A percentile compares a stretch with the other conserved stretches of the same genome.
Conservation (phyloP, 1,140 invertebrate species). For the Apocrypta bakeri region DNA sequence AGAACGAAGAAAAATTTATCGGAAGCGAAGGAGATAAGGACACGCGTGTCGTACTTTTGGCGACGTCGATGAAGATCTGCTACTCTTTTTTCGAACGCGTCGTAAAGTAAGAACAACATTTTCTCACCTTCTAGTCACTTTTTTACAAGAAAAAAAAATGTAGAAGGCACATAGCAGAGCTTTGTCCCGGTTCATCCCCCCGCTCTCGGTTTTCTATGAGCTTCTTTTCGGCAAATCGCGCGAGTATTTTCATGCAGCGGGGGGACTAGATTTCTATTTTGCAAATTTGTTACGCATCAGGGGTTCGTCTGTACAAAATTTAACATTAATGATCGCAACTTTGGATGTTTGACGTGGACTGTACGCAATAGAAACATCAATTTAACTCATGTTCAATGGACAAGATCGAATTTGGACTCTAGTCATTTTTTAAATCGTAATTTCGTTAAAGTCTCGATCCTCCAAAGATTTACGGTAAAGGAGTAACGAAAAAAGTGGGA, state of each 20-base stretch:
- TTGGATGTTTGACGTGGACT: not conserved
- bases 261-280: conserved; percentile 10
- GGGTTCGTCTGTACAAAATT: conserved; percentile 29
- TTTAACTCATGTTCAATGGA: too few species aligned
- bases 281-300: not conserved
- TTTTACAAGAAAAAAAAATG: conserved; percentile 22
- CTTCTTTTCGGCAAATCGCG: conserved; percentile 18
- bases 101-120: not conserved
- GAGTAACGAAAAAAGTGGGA: not conserved
- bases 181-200: not conserved
- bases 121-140: conserved; percentile 44
- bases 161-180: not conserved
- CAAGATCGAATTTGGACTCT: not conserved
- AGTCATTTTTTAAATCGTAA: too few species aligned
- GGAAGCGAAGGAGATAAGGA: not conserved
- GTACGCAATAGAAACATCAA: not conserved
- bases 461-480: too few species aligned
- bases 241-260: not conserved
- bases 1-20: not conserved
- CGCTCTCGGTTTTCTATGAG: conserved; percentile 6
- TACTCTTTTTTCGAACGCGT: not conserved
- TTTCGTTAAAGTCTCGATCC: too few species aligned
- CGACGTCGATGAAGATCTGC: not conserved
- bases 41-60: conserved; percentile 1
- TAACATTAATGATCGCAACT: not conserved